Evolutionary conservation across 2,797 vertebrate genomes (phyloP), one percentile per base, ranked within the genome.

Genomic region (Phalanger gymnotis): DNA sequence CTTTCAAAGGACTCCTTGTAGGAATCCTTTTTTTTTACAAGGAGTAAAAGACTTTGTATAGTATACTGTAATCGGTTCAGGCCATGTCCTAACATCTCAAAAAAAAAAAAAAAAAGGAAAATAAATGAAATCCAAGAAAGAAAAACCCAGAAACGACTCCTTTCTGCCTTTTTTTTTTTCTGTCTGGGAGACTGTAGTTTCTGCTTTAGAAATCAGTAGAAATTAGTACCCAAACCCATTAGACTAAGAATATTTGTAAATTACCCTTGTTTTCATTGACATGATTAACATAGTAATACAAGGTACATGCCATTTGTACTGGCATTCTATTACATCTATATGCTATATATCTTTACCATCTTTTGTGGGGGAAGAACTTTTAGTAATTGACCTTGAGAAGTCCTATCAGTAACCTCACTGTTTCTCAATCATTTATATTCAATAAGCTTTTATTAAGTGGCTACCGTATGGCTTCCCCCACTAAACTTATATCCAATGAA

Each of bases 221-320:
- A 92, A 52, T 56, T 53, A 54, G 61, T 11, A 54, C 87, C 34
- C 93, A 87, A 10, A 55, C 31, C 47, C 6, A 53, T 25, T 93
- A 57, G 31, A 13, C 25, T 96, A 53, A 52, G 58, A 2, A 5
- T 40, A 28, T 61, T 19, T 90, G 3, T 51, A 54, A 51, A 34
- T 51, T 87, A 92, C 61, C 53, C 94, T 96, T 34, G 92, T 93
- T 93, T 89, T 95, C 19, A 40, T 28, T 0, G 12, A 66, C 27
- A 53, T 66, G 31, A 14, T 58, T 53, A 94, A 56, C 61, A 47
- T 1, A 5, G 4, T 90, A 40, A 58, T 58, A 54, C 30, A 25
- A 4, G 0, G 16, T 4, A 0, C 14, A 16, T 19, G 19, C 0
- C 0, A 0, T 4, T 3, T 11, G 25, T 40, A 11, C 6, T 51